Evolutionary conservation across 2,113 vertebrate genomes (phyloP), one percentile per base, ranked within the genome.

Genomic region (Notiomystis cincta): DNA sequence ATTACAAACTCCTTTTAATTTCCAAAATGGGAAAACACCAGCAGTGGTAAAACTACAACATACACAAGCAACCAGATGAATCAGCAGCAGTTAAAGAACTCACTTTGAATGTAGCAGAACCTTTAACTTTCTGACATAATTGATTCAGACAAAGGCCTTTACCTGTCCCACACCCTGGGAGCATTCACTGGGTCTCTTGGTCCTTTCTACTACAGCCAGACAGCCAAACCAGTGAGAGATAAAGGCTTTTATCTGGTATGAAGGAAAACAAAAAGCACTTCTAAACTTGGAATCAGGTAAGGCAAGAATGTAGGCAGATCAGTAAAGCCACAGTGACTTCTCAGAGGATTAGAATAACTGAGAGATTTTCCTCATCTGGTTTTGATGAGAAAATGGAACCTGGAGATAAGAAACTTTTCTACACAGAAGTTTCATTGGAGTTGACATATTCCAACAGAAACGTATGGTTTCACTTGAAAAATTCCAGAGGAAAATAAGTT

Each of bases 361-460:
- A 35, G 7, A 65, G 35, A 75, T 82, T 75, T 83, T 79, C 70
- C 37, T 89, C 76, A 75, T 70, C 71, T 87, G 56, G 40, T 60
- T 87, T 92, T 70, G 56, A 87, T 87, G n/a, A 82, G 69, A 70
- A 87, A 84, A 64, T 20, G 61, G 40, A 83, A 61, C 27, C 13
- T 70, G 60, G 18, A 87, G 35, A 56, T 78, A 82, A 90, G 73
- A 89, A 87, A 83, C 13, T 40, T 84, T 64, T 40, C n/a, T 90
- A 22, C 28, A 37, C 56, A 35, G 33, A 78, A 60, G 27, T 92
- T 69, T 73, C 50, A 72, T 18, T 78, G 64, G 51, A 51, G 14
- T 78, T 75, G 64, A 87, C 35, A 44, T 42, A 78, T 62, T 87
- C 38, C 42, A 71, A 51, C 42, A 78, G 28, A 67, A 91, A 82